Evolutionary conservation across 1,140 invertebrate genomes (phyloP).

Genomic region (Scylla paramamosain): DNA sequence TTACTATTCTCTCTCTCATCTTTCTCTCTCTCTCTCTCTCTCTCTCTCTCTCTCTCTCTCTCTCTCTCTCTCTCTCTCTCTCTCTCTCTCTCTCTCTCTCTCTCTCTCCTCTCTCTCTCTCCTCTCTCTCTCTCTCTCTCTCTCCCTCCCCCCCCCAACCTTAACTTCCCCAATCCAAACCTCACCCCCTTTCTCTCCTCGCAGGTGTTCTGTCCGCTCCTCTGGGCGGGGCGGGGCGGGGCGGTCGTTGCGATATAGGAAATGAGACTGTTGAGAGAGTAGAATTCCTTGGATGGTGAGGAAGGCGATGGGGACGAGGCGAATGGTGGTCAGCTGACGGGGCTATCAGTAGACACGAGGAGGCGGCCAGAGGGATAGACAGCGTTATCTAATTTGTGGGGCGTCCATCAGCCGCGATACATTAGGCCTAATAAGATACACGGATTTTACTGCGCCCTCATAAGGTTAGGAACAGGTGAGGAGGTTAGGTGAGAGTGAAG

Average conservation of each 20-base stretch:
- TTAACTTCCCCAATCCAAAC: background rate
- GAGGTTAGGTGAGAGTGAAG: background rate
- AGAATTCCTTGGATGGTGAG: background rate
- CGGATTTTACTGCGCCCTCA: conserved; percentile 17
- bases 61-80: conserved; percentile 39
- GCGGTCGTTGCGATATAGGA: background rate
- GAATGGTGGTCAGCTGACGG: background rate
- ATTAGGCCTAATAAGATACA: conserved; percentile 53
- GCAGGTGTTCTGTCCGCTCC: background rate
- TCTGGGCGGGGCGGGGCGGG: too few species aligned
- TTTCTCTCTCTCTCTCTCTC: conserved; percentile 48
- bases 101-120: conserved; percentile 49
- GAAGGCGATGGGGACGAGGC: background rate
- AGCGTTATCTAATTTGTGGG: conserved; percentile 53
- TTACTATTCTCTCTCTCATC: too few species aligned
- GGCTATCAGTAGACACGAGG: conserved; percentile 5
- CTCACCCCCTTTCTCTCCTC: background rate
- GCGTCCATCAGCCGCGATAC: conserved; percentile 29
- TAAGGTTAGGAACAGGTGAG: background rate
- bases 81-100: background rate
- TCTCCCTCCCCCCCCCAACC: background rate
- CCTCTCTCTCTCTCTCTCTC: conserved; percentile 13
- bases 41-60: conserved; percentile 48
- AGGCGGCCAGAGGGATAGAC: background rate
- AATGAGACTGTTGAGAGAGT: background rate